phyloP scores from a whole-genome alignment of 2,888 invertebrate genomes.

The Harmothoe impar region DNA sequence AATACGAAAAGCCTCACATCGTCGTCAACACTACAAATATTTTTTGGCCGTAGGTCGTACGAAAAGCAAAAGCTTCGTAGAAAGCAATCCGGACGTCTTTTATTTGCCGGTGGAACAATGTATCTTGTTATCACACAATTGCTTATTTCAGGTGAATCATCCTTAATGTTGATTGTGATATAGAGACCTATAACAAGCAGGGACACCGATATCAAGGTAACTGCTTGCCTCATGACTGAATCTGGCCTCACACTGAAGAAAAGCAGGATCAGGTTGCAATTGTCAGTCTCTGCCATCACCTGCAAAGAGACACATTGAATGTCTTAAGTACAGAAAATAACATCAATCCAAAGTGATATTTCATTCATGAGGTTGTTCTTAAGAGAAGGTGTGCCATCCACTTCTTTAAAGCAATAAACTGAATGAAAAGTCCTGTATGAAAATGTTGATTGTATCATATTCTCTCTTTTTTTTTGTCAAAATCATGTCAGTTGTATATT shows the following conservation, averaged over 20 bases:
- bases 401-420: too few species aligned
- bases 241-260: slow-evolving; percentile 35
- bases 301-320: too few species aligned
- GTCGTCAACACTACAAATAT: not conserved
- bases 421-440: too few species aligned
- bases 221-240: slow-evolving; percentile 2
- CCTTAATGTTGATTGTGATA: slow-evolving; percentile 13
- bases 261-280: slow-evolving; percentile 30
- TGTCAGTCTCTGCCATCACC: too few species aligned
- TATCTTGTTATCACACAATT: not conserved
- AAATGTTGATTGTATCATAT: too few species aligned
- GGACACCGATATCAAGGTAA: slow-evolving; percentile 11
- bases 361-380: too few species aligned
- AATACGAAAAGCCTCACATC: not conserved
- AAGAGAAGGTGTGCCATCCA: too few species aligned
- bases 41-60: not conserved
- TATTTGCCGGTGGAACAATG: not conserved
- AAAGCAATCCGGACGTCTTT: not conserved
- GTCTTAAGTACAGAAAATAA: too few species aligned
- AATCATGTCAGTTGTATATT: too few species aligned
- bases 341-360: too few species aligned
- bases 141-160: not conserved
- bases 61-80: not conserved
- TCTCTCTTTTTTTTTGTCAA: too few species aligned
- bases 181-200: slow-evolving; percentile 31